These are phyloP conservation scores for Psilopogon haemacephalus DNA, from an alignment of 2,113 vertebrate species.

Conservation along the genomic window DNA sequence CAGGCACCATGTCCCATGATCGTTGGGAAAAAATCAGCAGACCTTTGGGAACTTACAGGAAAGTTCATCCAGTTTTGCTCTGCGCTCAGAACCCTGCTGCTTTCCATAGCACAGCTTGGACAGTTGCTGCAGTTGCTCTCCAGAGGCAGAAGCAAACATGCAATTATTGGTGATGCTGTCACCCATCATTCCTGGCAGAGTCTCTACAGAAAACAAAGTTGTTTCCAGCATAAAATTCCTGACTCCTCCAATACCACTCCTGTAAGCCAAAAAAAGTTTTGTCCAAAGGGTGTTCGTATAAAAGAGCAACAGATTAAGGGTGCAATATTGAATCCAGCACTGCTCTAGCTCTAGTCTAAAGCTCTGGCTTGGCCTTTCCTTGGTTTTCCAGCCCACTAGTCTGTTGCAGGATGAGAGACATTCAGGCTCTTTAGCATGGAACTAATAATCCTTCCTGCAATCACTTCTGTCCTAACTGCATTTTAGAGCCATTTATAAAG, in stretches of 20 bases:
- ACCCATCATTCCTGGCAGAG: rapidly evolving
- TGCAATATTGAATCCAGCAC: neutral
- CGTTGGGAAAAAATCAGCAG: neutral
- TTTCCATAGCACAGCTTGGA: neutral
- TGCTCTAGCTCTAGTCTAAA: neutral
- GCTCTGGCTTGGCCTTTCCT: neutral
- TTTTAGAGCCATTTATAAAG: neutral
- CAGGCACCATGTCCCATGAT: neutral
- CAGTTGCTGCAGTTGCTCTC: neutral
- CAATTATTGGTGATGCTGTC: neutral
- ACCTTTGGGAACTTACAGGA: neutral
- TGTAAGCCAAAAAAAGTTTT: neutral
- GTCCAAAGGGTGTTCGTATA: neutral
- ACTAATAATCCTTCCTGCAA: neutral
- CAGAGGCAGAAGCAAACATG: neutral
- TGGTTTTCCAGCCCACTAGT: rapidly evolving
- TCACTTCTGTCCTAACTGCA: neutral
- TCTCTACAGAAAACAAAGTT: neutral
- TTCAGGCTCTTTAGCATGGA: neutral
- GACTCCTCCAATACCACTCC: neutral
- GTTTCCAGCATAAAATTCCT: neutral
- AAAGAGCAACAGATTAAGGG: neutral
- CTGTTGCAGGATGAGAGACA: neutral
- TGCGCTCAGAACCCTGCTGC: neutral
- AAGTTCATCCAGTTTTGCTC: neutral